Conservation (phyloP, 2,113 vertebrate species). For the Psittacula cyanocephala region DNA sequence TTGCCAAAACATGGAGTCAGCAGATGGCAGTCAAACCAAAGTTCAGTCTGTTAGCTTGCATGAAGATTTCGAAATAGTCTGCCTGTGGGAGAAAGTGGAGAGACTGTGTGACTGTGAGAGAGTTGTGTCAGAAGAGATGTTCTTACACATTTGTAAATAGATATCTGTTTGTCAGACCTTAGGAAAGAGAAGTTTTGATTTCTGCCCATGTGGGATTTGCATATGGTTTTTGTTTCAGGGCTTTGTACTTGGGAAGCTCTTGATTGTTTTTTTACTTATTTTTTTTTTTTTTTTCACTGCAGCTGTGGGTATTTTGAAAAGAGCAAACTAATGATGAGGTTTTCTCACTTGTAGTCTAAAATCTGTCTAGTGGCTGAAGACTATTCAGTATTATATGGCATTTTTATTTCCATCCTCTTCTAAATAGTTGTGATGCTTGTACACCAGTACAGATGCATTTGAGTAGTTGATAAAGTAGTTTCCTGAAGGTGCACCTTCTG, state of each 20-base stretch:
- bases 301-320: background rate
- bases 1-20: constrained; percentile 53
- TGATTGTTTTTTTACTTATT: background rate
- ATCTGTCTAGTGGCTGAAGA: background rate
- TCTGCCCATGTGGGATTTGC: background rate
- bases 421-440: background rate
- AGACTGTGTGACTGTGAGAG: background rate
- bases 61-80: background rate
- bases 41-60: constrained; percentile 6
- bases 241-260: background rate
- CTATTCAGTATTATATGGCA: background rate
- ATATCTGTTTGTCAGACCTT: background rate
- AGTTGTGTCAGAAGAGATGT: background rate
- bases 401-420: background rate
- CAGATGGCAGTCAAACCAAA: constrained; percentile 76
- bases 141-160: background rate
- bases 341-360: background rate
- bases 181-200: background rate
- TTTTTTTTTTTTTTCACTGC: background rate
- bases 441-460: background rate
- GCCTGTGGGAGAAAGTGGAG: background rate
- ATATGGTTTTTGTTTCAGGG: background rate
- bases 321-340: background rate
- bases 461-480: background rate
- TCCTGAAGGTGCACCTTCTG: background rate